Conservation (phyloP, 1,140 invertebrate species). For the Calycopis cecrops region DNA sequence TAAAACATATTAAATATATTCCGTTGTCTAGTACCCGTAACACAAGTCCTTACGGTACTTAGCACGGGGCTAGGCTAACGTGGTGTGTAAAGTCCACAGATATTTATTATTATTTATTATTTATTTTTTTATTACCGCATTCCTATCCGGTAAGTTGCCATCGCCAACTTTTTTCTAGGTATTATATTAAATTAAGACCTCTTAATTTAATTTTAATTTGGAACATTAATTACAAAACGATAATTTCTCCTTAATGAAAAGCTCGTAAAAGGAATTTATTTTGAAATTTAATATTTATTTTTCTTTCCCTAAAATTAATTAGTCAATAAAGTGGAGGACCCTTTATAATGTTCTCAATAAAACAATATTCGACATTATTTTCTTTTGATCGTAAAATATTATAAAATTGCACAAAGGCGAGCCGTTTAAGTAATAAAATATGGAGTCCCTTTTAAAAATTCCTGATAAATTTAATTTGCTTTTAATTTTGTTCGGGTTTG, state of each 20-base stretch:
- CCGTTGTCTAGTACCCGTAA: no score
- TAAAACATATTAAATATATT: no score
- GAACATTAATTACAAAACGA: neutral
- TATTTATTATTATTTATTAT: no score
- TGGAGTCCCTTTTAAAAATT: constrained; percentile 26
- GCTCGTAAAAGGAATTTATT: constrained; percentile 15
- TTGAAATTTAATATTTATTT: constrained; percentile 13
- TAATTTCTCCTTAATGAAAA: constrained; percentile 13
- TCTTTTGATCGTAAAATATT: constrained; percentile 20
- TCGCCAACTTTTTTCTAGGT: no score
- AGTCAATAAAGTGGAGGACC: constrained; percentile 4
- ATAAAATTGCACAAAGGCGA: constrained; percentile 19
- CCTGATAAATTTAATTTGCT: constrained; percentile 29
- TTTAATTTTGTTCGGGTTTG: constrained; percentile 22
- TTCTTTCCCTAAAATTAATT: constrained; percentile 7
- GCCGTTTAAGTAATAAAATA: constrained; percentile 24
- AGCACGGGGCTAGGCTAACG: no score
- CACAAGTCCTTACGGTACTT: no score
- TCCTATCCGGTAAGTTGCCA: no score
- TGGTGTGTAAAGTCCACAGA: no score
- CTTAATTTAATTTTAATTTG: constrained; percentile 8
- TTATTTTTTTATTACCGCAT: no score
- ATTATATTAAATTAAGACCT: neutral
- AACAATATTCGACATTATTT: constrained; percentile 21
- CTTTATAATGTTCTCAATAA: constrained; percentile 17